Base-by-base conservation (phyloP, 2,113 vertebrate genomes). In the Glaucomys volans region DNA sequence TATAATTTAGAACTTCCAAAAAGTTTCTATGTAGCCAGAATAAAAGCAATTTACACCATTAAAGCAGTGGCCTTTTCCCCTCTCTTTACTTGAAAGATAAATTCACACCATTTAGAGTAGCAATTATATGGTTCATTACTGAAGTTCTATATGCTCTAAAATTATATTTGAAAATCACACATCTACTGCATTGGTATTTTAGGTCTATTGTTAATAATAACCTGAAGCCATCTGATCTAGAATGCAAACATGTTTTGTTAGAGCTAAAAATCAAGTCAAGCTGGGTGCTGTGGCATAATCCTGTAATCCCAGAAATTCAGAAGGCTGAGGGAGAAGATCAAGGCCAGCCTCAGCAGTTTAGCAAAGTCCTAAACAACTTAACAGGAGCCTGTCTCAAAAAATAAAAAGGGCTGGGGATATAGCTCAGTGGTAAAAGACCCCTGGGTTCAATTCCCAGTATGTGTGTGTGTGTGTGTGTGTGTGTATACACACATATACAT, bases 1-100 rank as follows among this genome's bases (percentile, higher is more conserved):
- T 86, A 69, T 95, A n/a, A 81, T 71, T 97, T 93, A 92, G 59
- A 92, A 96, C 52, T 97, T 96, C 52, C 82, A 83, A 76, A 82
- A 91, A 83, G 54, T 93, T 62, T 94, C 82, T 54, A 32, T 74
- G 74, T 67, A 96, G n/a, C 20, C 20, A 54, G 67, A 87, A 92
- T 74, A 94, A 94, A 94, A 86, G 66, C 40, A 74, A 72, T 91
- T 87, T 80, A 57, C 26, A 95, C 91, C 50, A 94, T 94, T 96
- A 95, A 79, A 96, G 72, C 52, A 62, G 24, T 75, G 82, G 97
- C 47, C 85, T 91, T 92, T 87, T 18, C 13, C 4, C 3, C 11
- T 75, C 47, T 84, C 57, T 96, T 54, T 90, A 57, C 32, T 88
- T 86, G 83, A 91, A 96, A 91, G 81, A 54, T 95, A 67, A 89